Base-by-base conservation (phyloP, 92 coral and sea anemone genomes). In the Pocillopora meandrina region DNA sequence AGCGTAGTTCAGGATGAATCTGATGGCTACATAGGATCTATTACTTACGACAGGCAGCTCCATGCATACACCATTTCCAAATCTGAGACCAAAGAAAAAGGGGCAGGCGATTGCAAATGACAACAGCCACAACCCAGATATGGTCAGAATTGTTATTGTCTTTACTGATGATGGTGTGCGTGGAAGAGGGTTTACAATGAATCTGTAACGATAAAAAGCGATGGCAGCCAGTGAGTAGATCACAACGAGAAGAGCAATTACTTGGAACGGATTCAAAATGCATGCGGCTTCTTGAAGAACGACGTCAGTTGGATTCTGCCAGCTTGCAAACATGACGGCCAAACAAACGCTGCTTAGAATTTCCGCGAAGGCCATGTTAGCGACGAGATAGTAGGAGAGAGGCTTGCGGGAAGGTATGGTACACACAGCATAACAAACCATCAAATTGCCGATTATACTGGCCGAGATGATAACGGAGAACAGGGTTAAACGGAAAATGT, bases 351-450 rank as follows among this genome's bases (percentile, higher is more conserved):
- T 77, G 19, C 73, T 79, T 31, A 84, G 13, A 35, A 90, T 77
- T 78, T 90, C 93, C 13, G 93, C 93, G 47, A 76, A 42, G 49
- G 93, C 91, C 81, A 90, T 70, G 76, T 80, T 83, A 18, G 91
- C 82, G 5, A 90, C 93, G 68, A 90, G 81, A 74, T 83, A 61
- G 65, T 90, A 90, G 47, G 91, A 87, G 69, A 90, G 63, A 9
- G 93, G 93, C 60, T 84, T 90, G 57, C 79, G 86, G 69, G 7
- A 49, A 20, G 88, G 86, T 12, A 74, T 84, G 64, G 33, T 21
- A 56, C 75, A n/a, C 2, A 90, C 78, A 0, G 93, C 86, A 58
- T 84, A 83, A 70, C 85, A 82, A 11, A 90, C 84, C 20, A 90
- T 36, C 16, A 72, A 47, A 79, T 90, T 90, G 2, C 93, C 93